Conservation (phyloP, 1,140 invertebrate species). For the Magallana ariakensis region DNA sequence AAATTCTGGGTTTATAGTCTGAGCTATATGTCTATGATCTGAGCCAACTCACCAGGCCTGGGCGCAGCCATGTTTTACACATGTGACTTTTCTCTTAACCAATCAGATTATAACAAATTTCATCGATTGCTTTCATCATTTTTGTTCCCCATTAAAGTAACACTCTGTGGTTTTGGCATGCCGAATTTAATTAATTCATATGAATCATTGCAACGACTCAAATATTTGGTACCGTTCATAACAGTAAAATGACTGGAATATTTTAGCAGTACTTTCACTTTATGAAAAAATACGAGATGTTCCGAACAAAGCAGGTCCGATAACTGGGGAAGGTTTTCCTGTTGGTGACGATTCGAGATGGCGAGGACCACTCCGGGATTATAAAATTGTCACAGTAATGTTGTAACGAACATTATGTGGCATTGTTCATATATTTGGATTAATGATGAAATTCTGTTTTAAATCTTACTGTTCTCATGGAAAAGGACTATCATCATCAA, state of each 20-base stretch:
- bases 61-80: constrained; percentile 65
- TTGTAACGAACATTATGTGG: constrained; percentile 6
- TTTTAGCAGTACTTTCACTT: neutral
- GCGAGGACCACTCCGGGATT: neutral
- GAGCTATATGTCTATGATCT: no score
- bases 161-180: no score
- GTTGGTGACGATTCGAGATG: constrained; percentile 3
- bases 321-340: neutral
- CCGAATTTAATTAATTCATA: no score
- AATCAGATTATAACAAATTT: constrained; percentile 23
- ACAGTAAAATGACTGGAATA: no score
- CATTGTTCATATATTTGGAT: constrained; percentile 10
- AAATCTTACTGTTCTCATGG: constrained; percentile 11
- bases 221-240: no score
- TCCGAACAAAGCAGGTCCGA: neutral
- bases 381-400: neutral
- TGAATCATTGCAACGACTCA: no score
- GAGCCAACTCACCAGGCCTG: constrained; percentile 69
- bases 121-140: neutral
- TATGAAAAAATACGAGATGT: neutral
- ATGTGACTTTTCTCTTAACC: neutral
- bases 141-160: no score
- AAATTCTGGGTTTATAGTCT: no score
- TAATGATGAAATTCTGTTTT: constrained; percentile 20
- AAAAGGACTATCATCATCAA: neutral